Conservation (phyloP, 2,797 vertebrate species). For the Podargus strigoides region DNA sequence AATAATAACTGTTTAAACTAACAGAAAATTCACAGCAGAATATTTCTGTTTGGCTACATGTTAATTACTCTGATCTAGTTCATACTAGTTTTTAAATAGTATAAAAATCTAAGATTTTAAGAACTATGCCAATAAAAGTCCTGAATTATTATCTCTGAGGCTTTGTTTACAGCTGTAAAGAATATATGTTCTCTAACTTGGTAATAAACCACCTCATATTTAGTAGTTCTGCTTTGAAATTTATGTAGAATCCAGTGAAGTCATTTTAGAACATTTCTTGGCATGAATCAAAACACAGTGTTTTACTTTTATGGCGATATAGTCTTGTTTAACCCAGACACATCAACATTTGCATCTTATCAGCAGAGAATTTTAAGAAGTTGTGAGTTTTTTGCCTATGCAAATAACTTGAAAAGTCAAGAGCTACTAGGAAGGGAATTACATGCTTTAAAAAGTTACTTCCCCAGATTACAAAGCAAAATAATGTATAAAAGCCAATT, state of each 20-base stretch:
- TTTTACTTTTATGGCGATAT: slow-evolving; percentile 2
- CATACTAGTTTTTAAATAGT: background rate
- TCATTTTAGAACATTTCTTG: slow-evolving; percentile 37
- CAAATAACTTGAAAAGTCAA: background rate
- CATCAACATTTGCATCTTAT: background rate
- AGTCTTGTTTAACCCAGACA: background rate
- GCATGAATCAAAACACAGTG: background rate
- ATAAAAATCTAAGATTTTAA: background rate
- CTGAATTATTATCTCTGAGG: background rate
- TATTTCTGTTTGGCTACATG: background rate
- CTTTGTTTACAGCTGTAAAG: slow-evolving; percentile 53
- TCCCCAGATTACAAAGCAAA: background rate
- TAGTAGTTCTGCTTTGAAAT: slow-evolving; percentile 45
- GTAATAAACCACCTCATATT: slow-evolving; percentile 46
- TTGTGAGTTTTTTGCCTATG: background rate
- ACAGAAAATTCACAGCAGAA: background rate
- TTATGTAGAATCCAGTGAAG: slow-evolving; percentile 36
- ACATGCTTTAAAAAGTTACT: background rate
- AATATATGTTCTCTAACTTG: slow-evolving; percentile 6
- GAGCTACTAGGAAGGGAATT: background rate
- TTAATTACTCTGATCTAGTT: background rate
- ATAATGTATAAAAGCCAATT: background rate
- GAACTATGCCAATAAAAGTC: background rate
- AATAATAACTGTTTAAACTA: background rate
- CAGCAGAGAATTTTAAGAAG: background rate